These are phyloP conservation scores for Toxotes chatareus DNA, from an alignment of 2,113 vertebrate genomes.

Conservation along the genomic window DNA sequence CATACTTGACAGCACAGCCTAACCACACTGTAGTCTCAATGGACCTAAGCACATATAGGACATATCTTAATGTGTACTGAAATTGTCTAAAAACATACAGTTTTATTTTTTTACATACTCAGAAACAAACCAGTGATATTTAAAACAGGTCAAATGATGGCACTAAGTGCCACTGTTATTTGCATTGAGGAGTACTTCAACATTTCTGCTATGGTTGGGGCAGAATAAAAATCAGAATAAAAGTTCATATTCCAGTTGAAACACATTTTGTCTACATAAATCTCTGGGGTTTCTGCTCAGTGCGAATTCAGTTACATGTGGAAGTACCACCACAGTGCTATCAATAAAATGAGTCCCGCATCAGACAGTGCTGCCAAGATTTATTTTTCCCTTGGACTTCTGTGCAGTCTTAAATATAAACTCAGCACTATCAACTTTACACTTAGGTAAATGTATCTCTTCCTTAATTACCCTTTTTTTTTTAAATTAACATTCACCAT, in stretches of 20 bases:
- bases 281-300: neutral
- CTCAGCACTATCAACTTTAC: conserved; percentile 39
- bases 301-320: conserved; percentile 20
- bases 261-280: neutral
- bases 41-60: neutral
- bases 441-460: conserved; percentile 40
- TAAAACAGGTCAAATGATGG: neutral
- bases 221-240: neutral
- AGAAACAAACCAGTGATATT: too few relatives aligned
- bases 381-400: conserved; percentile 48
- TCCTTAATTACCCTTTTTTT: conserved; percentile 53
- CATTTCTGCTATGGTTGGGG: neutral
- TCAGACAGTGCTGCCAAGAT: conserved; percentile 15
- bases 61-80: neutral
- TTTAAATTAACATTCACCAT: conserved; percentile 46
- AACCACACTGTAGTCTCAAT: conserved; percentile 1
- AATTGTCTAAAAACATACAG: neutral
- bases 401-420: conserved; percentile 50
- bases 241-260: neutral
- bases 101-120: too few relatives aligned
- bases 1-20: conserved; percentile 33
- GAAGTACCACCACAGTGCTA: neutral
- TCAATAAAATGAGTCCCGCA: conserved; percentile 9
- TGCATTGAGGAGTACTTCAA: neutral
- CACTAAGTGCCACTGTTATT: neutral